phyloP scores from a whole-genome alignment of 1,140 invertebrate species.

The Aphis gossypii region DNA sequence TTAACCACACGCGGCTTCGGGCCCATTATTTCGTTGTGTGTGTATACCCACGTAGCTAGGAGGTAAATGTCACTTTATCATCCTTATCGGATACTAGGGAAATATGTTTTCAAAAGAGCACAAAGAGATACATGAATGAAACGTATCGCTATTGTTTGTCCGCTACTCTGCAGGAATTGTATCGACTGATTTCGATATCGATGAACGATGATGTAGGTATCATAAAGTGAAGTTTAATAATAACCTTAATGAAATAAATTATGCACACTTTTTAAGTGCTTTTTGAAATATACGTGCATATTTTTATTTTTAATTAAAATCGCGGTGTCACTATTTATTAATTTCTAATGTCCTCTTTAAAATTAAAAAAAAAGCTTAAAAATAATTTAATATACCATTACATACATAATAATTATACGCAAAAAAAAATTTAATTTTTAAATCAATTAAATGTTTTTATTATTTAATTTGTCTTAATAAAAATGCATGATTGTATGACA shows the following conservation, averaged over 20 bases:
- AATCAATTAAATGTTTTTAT: background rate
- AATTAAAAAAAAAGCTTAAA: background rate
- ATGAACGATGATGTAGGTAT: background rate
- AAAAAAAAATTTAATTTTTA: background rate
- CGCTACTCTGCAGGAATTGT: background rate
- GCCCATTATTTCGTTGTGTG: background rate
- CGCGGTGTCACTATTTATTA: background rate
- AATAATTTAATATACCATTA: background rate
- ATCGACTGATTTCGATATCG: background rate
- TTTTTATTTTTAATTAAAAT: background rate
- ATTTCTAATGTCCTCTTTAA: background rate
- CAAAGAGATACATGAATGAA: slow-evolving; percentile 2
- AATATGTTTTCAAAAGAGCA: slow-evolving; percentile 21
- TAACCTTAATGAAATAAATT: background rate
- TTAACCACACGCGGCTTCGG: background rate
- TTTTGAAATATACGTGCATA: background rate
- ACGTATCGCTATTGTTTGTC: background rate
- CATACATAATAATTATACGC: background rate
- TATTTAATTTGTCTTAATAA: background rate
- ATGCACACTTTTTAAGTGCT: background rate
- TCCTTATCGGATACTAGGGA: slow-evolving; percentile 18
- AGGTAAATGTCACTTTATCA: slow-evolving; percentile 43
- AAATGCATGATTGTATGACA: background rate
- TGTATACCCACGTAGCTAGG: background rate
- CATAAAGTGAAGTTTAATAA: background rate